A percentile compares a stretch with the other conserved stretches of the same genome.
Evolutionary conservation across 1,140 invertebrate genomes (phyloP).

Genomic region (Drusus annulatus): DNA sequence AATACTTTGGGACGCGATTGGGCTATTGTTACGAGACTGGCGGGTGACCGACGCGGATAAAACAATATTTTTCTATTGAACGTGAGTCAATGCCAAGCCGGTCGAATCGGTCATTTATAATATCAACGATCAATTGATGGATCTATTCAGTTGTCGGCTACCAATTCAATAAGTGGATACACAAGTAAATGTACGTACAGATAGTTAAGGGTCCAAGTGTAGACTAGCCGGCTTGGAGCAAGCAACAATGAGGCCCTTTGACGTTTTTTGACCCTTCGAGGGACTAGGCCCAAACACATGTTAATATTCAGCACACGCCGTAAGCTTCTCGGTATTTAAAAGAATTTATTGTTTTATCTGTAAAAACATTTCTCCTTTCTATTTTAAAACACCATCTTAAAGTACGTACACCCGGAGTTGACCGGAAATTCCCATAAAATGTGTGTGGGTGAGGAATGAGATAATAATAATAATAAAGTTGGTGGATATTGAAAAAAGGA

Average conservation of each 20-base stretch:
- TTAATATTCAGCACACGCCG: conserved; percentile 10
- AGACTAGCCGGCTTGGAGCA: neutral
- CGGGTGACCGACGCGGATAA: neutral
- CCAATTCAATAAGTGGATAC: conserved; percentile 14
- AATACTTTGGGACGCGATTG: neutral
- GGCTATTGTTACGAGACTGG: neutral
- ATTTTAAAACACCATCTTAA: neutral
- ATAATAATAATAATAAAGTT: no score
- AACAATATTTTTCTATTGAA: conserved; percentile 5
- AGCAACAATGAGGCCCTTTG: neutral
- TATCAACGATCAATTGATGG: conserved; percentile 20
- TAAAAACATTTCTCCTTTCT: conserved; percentile 3
- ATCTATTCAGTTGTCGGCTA: conserved; percentile 21
- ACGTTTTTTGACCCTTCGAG: neutral
- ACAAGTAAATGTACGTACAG: no score
- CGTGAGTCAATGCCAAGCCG: conserved; percentile 21
- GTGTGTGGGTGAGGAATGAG: no score
- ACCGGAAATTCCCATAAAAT: no score
- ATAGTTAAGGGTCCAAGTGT: no score
- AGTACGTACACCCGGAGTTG: neutral
- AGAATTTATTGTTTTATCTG: conserved; percentile 26
- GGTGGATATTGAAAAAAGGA: no score
- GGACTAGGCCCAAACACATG: neutral
- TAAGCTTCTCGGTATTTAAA: neutral
- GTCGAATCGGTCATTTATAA: conserved; percentile 1